These are phyloP conservation scores for Atta texana DNA, from an alignment of 1,140 invertebrate species.

Conservation along the genomic window DNA sequence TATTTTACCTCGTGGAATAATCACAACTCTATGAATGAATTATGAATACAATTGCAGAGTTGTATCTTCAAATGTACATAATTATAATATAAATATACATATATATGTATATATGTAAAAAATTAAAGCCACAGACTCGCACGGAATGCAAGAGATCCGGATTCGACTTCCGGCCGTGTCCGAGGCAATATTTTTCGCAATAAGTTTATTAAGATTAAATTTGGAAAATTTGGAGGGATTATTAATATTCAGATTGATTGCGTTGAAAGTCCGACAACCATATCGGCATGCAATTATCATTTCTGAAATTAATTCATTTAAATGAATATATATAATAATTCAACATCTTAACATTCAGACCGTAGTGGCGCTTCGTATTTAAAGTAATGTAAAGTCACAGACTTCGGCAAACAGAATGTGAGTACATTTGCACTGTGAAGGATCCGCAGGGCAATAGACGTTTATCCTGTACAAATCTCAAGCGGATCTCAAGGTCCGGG, in stretches of 20 bases:
- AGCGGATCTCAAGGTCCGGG: constrained; percentile 26
- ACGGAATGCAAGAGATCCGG: too few relatives aligned
- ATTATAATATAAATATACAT: neutral
- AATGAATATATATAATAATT: too few relatives aligned
- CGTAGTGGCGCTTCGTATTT: too few relatives aligned
- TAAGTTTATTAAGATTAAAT: too few relatives aligned
- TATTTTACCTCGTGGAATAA: neutral
- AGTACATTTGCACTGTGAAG: constrained; percentile 18
- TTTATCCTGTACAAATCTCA: constrained; percentile 50
- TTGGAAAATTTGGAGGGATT: too few relatives aligned
- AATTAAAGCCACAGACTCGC: neutral
- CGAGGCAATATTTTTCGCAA: too few relatives aligned
- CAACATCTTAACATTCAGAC: too few relatives aligned
- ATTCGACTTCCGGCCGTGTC: too few relatives aligned
- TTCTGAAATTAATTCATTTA: too few relatives aligned
- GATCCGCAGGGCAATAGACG: constrained; percentile 59
- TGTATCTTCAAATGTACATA: neutral
- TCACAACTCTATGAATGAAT: neutral
- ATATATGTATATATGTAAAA: neutral
- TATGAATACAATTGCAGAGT: neutral
- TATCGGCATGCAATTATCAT: too few relatives aligned
- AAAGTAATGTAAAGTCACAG: neutral
- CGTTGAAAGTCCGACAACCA: too few relatives aligned
- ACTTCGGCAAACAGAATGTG: constrained; percentile 33
- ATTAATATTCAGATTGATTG: too few relatives aligned